Conservation (phyloP, 2,888 invertebrate genomes). For the Latrodectus elegans region DNA sequence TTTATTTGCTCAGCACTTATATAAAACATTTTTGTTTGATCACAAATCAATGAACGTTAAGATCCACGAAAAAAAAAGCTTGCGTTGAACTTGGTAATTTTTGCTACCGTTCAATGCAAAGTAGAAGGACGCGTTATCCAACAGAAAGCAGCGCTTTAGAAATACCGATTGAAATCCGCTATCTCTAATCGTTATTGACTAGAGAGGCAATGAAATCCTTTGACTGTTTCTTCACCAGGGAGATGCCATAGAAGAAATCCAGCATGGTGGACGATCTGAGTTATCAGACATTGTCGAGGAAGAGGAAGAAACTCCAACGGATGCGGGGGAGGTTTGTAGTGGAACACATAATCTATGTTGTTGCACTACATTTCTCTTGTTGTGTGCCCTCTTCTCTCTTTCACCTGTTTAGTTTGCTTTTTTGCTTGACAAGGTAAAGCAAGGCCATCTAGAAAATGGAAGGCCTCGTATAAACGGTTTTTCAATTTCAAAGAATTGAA, state of each 20-base stretch:
- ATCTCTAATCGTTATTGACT: too few species aligned
- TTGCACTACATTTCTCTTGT: conserved; percentile 68
- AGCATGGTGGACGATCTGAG: conserved; percentile 73
- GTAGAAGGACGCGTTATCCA: too few species aligned
- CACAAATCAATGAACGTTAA: too few species aligned
- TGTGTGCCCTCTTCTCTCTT: conserved; percentile 47
- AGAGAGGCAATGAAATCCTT: too few species aligned
- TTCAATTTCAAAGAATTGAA: too few species aligned
- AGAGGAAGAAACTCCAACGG: conserved; percentile 74
- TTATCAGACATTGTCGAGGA: conserved; percentile 77
- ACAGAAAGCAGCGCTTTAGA: too few species aligned
- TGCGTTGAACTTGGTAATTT: too few species aligned
- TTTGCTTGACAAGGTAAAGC: conserved; percentile 42
- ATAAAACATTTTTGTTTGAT: too few species aligned
- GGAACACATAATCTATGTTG: conserved; percentile 58
- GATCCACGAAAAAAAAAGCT: too few species aligned
- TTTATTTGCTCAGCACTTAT: too few species aligned
- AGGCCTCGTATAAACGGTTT: neutral
- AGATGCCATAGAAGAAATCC: conserved; percentile 64
- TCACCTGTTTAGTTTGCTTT: conserved; percentile 61
- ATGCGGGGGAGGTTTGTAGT: conserved; percentile 66
- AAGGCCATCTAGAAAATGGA: conserved; percentile 41
- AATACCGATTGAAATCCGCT: too few species aligned
- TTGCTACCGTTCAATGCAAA: too few species aligned
- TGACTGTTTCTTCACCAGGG: conserved; percentile 60